Base-by-base conservation (phyloP, 2,797 vertebrate species). In the Okamejei kenojei region DNA sequence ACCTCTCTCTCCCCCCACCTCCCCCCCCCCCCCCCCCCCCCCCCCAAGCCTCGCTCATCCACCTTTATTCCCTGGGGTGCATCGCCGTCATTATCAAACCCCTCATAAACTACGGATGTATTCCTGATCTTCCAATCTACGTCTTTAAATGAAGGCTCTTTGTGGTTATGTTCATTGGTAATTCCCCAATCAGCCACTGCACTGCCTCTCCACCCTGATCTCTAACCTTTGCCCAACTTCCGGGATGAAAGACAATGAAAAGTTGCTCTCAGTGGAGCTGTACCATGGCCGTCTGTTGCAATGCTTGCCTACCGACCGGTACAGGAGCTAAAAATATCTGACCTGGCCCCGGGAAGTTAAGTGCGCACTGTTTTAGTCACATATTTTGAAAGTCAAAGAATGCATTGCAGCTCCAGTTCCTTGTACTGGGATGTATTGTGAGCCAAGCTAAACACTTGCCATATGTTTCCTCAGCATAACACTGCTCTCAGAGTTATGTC, bases 291-390 rank as follows among this genome's bases (percentile, higher is more conserved):
- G 84, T 9, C 61, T 32, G 61, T 65, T 21, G 21, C 7, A 88
- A 32, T 65, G 61, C 84, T n/a, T 19, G 15, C 32, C 61, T n/a
- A 35, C 63, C n/a, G 84, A 35, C 63, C n/a, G 84, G 84, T 35
- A 35, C n/a, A 13, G n/a, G 63, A 88, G 84, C 84, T 88, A 88
- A 68, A 88, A 68, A 88, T 88, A 88, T 65, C 84, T 88, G 63
- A 68, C 84, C 84, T 88, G 9, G 35, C 61, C 35, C 15, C 84
- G 68, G 84, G 84, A 88, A 35, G 19, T 68, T 65, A 88, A 88
- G 29, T 35, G n/a, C 35, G 29, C 58, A 21, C 84, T 65, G 84
- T 88, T 88, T 88, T 68, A 68, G 84, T 88, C 84, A 38, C 63
- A 86, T 68, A 17, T 65, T 88, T 68, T 65, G 65, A 8, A 19